Percentiles rank a stretch among this genome's conserved stretches.
These are phyloP conservation scores for Tetheella fluctuosa DNA, from an alignment of 2,888 invertebrate genomes.

Conservation along the genomic window DNA sequence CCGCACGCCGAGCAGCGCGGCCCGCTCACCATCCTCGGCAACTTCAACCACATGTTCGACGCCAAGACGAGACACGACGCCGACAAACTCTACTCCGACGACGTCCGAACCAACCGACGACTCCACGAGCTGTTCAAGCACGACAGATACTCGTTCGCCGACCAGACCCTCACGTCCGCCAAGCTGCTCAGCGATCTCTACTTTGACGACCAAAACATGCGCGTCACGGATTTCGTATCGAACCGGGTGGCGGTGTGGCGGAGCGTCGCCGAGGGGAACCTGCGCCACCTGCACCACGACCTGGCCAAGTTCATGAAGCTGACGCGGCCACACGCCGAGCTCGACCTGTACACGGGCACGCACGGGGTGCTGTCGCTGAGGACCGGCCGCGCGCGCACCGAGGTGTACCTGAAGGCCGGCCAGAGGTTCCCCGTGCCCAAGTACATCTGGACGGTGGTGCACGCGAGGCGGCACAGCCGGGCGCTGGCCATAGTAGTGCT, in stretches of 20 bases:
- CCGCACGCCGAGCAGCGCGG: constrained; percentile 54
- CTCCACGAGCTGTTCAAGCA: constrained; percentile 62
- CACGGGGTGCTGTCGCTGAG: constrained; percentile 53
- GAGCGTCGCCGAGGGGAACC: constrained; percentile 68
- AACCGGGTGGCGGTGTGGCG: constrained; percentile 67
- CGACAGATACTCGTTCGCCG: constrained; percentile 61
- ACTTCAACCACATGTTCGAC: constrained; percentile 80
- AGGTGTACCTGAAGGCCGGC: constrained; percentile 42
- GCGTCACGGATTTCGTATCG: constrained; percentile 67
- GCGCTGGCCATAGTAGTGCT: constrained; percentile 64
- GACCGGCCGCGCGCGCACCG: constrained; percentile 41
- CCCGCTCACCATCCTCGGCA: constrained; percentile 72
- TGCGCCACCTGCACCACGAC: constrained; percentile 64
- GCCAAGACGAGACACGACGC: constrained; percentile 62
- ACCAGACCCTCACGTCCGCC: constrained; percentile 59
- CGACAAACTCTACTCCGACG: constrained; percentile 69
- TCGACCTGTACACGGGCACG: constrained; percentile 62
- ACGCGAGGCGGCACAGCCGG: constrained; percentile 32
- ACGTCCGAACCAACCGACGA: constrained; percentile 56
- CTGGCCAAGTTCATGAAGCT: constrained; percentile 41
- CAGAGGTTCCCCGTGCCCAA: constrained; percentile 69
- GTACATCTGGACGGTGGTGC: constrained; percentile 71
- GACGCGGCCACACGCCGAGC: constrained; percentile 29
- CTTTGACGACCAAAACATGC: constrained; percentile 67
- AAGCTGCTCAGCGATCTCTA: constrained; percentile 57